Base-by-base conservation (phyloP, 2,113 vertebrate genomes). In the Argyrosomus japonicus region DNA sequence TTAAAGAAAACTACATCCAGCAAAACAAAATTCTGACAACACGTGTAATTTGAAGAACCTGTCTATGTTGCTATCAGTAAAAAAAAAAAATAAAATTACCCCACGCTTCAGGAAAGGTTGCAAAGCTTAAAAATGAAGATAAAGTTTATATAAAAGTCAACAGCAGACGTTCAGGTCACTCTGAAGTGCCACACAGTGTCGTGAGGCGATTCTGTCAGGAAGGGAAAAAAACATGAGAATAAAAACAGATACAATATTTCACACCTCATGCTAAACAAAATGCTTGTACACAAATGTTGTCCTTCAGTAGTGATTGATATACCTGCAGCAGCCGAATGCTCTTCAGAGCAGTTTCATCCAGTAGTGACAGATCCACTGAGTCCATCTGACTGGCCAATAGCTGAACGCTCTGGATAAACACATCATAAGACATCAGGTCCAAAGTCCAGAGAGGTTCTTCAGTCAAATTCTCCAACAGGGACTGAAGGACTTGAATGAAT, bases 331-430 rank as follows among this genome's bases (percentile, higher is more conserved):
- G 82, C 2, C 88, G 90, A 58, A 96, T 95, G 80, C 93, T 94
- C 73, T 11, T 90, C 43, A 95, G 58, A 1, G 93, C 90, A 0
- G 73, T 90, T 56, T 95, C 93, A 25, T 95, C 94, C 80, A 96
- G 83, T 23, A 83, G 84, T 5, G 90, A 91, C 65, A 96, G 75
- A 54, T 96, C 95, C 32, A 95, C 81, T 0, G 94, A 93, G 73
- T 95, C 90, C 91, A 96, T 94, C 90, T 96, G 91, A 84, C 93
- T 95, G 81, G 94, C 93, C 92, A 96, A 74, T 48, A 96, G 90
- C 93, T 95, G 95, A 53, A 96, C 73, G 77, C 90, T 93, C 95
- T 96, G 89, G 5, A 88, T 60, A 12, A 11, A 86, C 36, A 58
- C 8, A 68, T 50, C 2, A 54, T 2, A 81, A 40, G 8, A 81